Evolutionary conservation across 2,797 vertebrate genomes (phyloP), one percentile per base, ranked within the genome.

Genomic region (Trichosurus vulpecula): DNA sequence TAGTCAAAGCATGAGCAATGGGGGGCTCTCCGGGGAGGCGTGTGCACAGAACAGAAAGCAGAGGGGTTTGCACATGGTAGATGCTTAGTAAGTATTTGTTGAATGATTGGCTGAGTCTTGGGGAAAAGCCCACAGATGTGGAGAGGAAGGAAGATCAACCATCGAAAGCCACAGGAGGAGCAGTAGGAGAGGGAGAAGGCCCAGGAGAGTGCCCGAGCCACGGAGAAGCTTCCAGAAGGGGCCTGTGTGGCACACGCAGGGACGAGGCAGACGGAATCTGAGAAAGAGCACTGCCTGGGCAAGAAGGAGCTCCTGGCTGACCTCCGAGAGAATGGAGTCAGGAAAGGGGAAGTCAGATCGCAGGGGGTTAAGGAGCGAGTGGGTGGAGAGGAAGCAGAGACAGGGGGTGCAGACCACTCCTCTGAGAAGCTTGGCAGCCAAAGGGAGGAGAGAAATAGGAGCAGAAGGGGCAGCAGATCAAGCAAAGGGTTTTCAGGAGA

Each of bases 371-470:
- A 97, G 96, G 92, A 97, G 93, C 53, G 96, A 95, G 97, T 93
- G 97, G 96, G 97, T 96, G 97, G 97, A 97, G 95, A 97, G 97
- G 97, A 98, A 98, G 97, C 93, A 95, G 96, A 98, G 96, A 97
- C 97, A 97, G 95, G 96, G 97, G 98, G 95, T 97, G 96, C 97
- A 97, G 97, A 97, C 96, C 96, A 95, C 97, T 98, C 96, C 97
- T 97, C 97, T 47, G 52, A 95, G 95, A 95, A 95, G 95, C 96
- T 91, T 98, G 97, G 97, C 98, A 98, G 96, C 58, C 92, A 93
- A 54, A 95, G 95, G 94, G 89, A 53, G 91, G 96, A 93, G 97
- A 96, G 96, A 93, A 87, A 90, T 93, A 94, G 97, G 95, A 97
- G 41, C 92, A 52, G 56, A 95, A 95, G 95, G 93, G 97, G 96